phyloP scores from a whole-genome alignment of 2,113 vertebrate genomes.

The Aramus guarauna region DNA sequence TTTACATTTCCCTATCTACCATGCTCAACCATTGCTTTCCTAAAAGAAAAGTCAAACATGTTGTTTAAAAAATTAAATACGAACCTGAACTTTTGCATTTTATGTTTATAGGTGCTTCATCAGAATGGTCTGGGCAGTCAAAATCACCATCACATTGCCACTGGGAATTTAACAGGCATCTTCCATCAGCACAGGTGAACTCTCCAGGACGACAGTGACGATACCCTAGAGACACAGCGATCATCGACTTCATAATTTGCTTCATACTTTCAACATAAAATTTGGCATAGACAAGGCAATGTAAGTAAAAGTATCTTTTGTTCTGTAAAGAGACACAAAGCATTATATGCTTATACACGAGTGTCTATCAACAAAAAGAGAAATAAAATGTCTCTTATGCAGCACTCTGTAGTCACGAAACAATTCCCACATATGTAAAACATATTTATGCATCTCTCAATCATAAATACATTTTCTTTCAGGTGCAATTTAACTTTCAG shows the following conservation, averaged over 20 bases:
- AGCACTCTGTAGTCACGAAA: neutral
- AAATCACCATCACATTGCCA: conserved; percentile 97
- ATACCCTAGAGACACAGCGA: conserved; percentile 76
- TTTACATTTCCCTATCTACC: neutral
- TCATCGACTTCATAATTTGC: neutral
- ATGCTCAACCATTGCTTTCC: neutral
- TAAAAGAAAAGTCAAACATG: rapidly evolving
- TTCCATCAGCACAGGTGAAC: conserved; percentile 91
- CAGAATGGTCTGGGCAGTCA: conserved; percentile 93
- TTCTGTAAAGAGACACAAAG: neutral
- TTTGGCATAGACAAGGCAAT: neutral
- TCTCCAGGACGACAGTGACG: conserved; percentile 86
- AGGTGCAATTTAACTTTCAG: neutral
- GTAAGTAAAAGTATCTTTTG: neutral
- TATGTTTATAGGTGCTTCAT: conserved; percentile 91
- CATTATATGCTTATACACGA: rapidly evolving
- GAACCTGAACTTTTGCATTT: conserved; percentile 91
- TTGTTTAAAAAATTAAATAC: neutral
- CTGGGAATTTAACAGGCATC: conserved; percentile 89
- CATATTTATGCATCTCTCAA: neutral
- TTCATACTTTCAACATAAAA: neutral
- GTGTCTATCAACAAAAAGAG: neutral
- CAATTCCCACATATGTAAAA: neutral
- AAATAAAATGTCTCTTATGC: neutral
- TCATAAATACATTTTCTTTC: neutral